These are phyloP conservation scores for Anorthoa munda DNA, from an alignment of 2,888 invertebrate genomes.

Conservation along the genomic window DNA sequence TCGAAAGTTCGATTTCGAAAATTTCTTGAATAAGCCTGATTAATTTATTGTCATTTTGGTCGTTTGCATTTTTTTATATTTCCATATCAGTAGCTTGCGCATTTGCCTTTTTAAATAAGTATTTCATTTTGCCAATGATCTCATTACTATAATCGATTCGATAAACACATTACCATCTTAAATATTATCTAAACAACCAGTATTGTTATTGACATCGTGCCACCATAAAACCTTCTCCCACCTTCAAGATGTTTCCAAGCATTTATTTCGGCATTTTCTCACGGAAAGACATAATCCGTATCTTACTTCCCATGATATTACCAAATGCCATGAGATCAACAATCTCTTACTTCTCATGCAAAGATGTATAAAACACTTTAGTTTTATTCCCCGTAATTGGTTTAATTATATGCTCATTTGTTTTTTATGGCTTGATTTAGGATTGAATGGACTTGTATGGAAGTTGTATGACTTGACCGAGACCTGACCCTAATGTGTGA, in stretches of 20 bases:
- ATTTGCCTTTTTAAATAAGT: background rate
- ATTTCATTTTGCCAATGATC: background rate
- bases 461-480: slow-evolving; percentile 52
- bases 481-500: slow-evolving; percentile 29
- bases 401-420: slow-evolving; percentile 35
- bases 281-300: slow-evolving; percentile 49
- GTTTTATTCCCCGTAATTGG: slow-evolving; percentile 34
- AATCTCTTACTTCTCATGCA: slow-evolving; percentile 46
- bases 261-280: slow-evolving; percentile 54
- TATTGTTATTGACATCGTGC: background rate
- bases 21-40: slow-evolving; percentile 14
- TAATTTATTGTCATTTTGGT: background rate
- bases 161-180: background rate
- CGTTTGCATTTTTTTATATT: slow-evolving; percentile 7
- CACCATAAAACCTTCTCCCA: background rate
- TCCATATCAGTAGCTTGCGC: background rate
- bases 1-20: slow-evolving; percentile 50
- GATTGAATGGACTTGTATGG: slow-evolving; percentile 38
- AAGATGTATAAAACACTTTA: slow-evolving; percentile 36
- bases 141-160: background rate
- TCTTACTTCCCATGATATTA: slow-evolving; percentile 50
- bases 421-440: slow-evolving; percentile 35
- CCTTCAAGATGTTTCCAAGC: slow-evolving; percentile 23
- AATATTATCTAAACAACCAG: background rate
- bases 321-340: slow-evolving; percentile 48